These are phyloP conservation scores for Tanypteryx hageni DNA, from an alignment of 2,888 invertebrate genomes.

Conservation along the genomic window DNA sequence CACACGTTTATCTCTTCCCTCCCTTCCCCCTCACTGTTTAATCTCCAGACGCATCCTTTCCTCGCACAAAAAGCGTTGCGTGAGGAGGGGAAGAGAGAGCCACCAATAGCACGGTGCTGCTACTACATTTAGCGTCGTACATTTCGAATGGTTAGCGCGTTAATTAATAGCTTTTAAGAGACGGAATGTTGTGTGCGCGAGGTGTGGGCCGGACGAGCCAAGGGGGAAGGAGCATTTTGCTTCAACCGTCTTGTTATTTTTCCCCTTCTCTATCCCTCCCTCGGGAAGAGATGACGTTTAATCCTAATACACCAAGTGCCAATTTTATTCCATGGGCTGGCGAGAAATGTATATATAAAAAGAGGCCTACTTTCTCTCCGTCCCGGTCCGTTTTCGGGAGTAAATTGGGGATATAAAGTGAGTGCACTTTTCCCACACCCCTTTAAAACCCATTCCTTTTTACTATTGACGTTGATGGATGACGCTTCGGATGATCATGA, in stretches of 20 bases:
- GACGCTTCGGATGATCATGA: constrained; percentile 58
- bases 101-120: background rate
- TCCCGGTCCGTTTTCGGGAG: constrained; percentile 58
- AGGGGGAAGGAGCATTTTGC: background rate
- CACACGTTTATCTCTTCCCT: background rate
- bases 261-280: too few relatives aligned
- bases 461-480: constrained; percentile 56
- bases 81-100: background rate
- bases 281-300: too few relatives aligned
- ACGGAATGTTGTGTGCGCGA: background rate
- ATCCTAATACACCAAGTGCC: too few relatives aligned
- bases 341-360: background rate
- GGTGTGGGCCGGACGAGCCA: too few relatives aligned
- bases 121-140: background rate
- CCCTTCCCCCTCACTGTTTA: background rate
- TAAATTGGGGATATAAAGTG: constrained; percentile 61
- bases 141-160: constrained; percentile 1
- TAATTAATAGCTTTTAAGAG: constrained; percentile 10
- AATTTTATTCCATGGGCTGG: too few relatives aligned
- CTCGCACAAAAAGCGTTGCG: background rate
- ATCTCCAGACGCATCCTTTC: background rate
- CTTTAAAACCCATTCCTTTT: constrained; percentile 52
- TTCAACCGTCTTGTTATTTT: too few relatives aligned
- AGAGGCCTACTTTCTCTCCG: background rate
- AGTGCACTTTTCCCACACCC: constrained; percentile 60